phyloP scores from a whole-genome alignment of 37 sponge, comb jelly and placozoan species.

The Eunapius fragilis region DNA sequence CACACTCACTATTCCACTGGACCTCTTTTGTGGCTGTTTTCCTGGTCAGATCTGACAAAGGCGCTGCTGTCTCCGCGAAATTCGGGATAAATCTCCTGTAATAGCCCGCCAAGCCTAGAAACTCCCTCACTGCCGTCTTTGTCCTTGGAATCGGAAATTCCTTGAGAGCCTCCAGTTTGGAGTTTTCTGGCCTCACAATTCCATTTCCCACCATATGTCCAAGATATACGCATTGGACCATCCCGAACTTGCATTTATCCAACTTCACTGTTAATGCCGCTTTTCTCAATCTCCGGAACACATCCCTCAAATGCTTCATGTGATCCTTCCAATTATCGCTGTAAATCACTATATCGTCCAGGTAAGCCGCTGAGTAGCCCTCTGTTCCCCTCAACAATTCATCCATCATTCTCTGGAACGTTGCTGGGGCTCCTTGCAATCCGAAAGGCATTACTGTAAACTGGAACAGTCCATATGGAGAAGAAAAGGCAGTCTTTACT shows the following conservation, averaged over 20 bases:
- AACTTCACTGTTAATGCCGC: constrained; percentile 23
- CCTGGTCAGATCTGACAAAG: constrained; percentile 42
- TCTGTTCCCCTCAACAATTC: not conserved
- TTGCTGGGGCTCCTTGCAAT: no score
- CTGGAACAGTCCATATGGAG: constrained; percentile 47
- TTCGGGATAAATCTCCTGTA: no score
- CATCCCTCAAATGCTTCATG: not conserved
- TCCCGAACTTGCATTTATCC: constrained; percentile 21
- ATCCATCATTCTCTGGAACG: constrained; percentile 62
- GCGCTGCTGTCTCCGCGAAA: constrained; percentile 19
- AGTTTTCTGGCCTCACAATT: constrained; percentile 5
- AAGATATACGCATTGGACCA: constrained; percentile 9
- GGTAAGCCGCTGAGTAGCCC: constrained; percentile 20
- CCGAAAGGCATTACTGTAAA: constrained; percentile 68
- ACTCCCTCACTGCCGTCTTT: constrained; percentile 45
- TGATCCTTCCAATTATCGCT: constrained; percentile 28
- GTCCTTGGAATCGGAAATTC: constrained; percentile 27
- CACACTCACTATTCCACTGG: constrained; percentile 35
- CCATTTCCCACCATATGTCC: constrained; percentile 22
- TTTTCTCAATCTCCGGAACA: constrained; percentile 12
- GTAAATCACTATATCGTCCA: constrained; percentile 20
- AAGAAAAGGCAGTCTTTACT: constrained; percentile 51
- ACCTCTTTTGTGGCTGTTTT: constrained; percentile 25
- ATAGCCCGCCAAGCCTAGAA: constrained; percentile 58
- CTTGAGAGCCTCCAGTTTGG: constrained; percentile 23